A percentile compares a stretch with the other conserved stretches of the same genome.
phyloP scores from a whole-genome alignment of 2,797 vertebrate species.

The Acanthurus leucopareius region DNA sequence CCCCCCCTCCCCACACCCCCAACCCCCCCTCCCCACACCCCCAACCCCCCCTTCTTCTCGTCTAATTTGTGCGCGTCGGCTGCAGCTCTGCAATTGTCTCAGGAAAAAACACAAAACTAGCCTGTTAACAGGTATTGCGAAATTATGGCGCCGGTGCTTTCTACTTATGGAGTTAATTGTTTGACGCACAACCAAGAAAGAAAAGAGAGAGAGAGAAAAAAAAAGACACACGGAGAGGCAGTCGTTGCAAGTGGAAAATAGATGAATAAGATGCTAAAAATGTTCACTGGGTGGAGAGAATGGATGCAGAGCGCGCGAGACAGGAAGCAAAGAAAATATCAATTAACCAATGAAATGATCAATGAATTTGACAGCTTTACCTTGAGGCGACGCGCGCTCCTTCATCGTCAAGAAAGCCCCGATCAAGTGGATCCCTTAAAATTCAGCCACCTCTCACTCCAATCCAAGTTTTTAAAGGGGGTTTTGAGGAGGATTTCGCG shows the following conservation, averaged over 20 bases:
- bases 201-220: not conserved
- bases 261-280: slow-evolving; percentile 46
- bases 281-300: slow-evolving; percentile 29
- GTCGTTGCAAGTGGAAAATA: slow-evolving; percentile 36
- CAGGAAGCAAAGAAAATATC: slow-evolving; percentile 9
- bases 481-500: slow-evolving; percentile 56
- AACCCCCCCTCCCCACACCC: not conserved
- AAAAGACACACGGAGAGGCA: slow-evolving; percentile 8
- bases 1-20: not conserved
- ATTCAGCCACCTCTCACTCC: slow-evolving; percentile 27
- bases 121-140: slow-evolving; percentile 59
- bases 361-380: slow-evolving; percentile 69
- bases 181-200: slow-evolving; percentile 34
- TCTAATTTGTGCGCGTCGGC: slow-evolving; percentile 64
- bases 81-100: slow-evolving; percentile 46
- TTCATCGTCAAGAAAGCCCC: slow-evolving; percentile 59
- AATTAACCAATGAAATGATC: slow-evolving; percentile 56
- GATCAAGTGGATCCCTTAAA: slow-evolving; percentile 50
- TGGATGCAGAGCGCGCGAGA: slow-evolving; percentile 27
- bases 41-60: not conserved
- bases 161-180: slow-evolving; percentile 52
- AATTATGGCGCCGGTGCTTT: slow-evolving; percentile 51
- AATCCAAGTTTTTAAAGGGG: slow-evolving; percentile 64
- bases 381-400: slow-evolving; percentile 67
- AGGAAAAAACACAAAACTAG: slow-evolving; percentile 37